Percentiles rank a stretch among this genome's conserved stretches.
phyloP scores from a whole-genome alignment of 1,140 invertebrate species.

The Galleria mellonella region DNA sequence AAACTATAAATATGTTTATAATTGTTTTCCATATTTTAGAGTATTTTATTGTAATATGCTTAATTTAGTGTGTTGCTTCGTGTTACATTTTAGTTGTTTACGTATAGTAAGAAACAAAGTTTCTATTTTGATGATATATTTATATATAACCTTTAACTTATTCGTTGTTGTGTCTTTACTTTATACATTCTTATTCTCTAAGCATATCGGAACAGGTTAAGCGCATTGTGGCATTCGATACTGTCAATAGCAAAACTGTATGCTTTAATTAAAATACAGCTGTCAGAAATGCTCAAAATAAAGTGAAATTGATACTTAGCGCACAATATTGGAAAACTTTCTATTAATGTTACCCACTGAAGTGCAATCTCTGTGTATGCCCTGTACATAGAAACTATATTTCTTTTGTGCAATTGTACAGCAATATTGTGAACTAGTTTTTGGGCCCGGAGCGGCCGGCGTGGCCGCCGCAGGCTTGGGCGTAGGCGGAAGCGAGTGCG shows the following conservation, averaged over 20 bases:
- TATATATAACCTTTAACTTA: constrained; percentile 67
- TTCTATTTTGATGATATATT: constrained; percentile 63
- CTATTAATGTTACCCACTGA: constrained; percentile 62
- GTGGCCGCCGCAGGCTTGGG: neutral
- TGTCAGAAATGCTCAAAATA: constrained; percentile 67
- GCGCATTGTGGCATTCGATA: constrained; percentile 33
- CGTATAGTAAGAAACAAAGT: constrained; percentile 67
- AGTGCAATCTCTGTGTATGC: constrained; percentile 57
- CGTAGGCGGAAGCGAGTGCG: constrained; percentile 1
- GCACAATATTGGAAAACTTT: constrained; percentile 65
- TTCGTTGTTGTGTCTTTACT: constrained; percentile 67
- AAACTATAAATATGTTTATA: constrained; percentile 43
- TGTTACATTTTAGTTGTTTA: constrained; percentile 66
- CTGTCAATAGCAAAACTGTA: constrained; percentile 72
- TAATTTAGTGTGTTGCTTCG: constrained; percentile 69
- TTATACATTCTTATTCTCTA: constrained; percentile 26
- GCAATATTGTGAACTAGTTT: constrained; percentile 34
- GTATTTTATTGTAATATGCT: constrained; percentile 56
- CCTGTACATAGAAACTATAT: constrained; percentile 49
- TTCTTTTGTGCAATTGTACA: constrained; percentile 51
- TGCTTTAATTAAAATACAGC: constrained; percentile 59
- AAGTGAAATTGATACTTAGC: constrained; percentile 68
- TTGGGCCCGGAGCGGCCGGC: constrained; percentile 11
- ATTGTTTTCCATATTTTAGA: constrained; percentile 64
- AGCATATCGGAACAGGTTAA: constrained; percentile 30